Evolutionary conservation across 2,888 invertebrate species (phyloP).

Genomic region (Ischnus inquisitorius): DNA sequence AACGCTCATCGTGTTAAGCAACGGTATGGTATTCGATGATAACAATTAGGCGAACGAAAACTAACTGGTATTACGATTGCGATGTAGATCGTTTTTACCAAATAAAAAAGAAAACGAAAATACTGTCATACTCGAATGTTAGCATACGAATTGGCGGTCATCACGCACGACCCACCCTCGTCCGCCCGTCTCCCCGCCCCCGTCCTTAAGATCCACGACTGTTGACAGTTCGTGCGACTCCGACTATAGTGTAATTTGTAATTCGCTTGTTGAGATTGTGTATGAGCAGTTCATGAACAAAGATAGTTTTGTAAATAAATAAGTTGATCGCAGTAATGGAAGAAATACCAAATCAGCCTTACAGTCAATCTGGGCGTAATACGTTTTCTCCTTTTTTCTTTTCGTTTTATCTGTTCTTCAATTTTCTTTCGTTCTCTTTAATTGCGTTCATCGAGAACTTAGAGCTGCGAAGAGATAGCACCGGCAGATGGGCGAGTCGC

Average conservation of each 20-base stretch:
- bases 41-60: neutral
- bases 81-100: conserved; percentile 45
- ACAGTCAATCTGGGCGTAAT: conserved; percentile 72
- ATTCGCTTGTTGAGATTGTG: conserved; percentile 72
- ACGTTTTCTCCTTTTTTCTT: conserved; percentile 32
- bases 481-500: neutral
- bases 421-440: conserved; percentile 26
- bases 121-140: conserved; percentile 27
- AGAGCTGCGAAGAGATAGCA: neutral
- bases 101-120: conserved; percentile 33
- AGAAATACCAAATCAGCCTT: conserved; percentile 79
- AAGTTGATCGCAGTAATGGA: conserved; percentile 74
- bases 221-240: conserved; percentile 73
- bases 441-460: conserved; percentile 34
- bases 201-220: conserved; percentile 66
- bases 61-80: conserved; percentile 33
- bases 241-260: conserved; percentile 70
- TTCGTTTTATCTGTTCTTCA: conserved; percentile 37
- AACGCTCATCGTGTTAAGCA: conserved; percentile 26
- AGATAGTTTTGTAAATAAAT: conserved; percentile 79
- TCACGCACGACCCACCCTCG: conserved; percentile 43
- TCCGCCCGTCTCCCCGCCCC: conserved; percentile 68
- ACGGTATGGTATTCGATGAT: conserved; percentile 10
- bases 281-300: conserved; percentile 74
- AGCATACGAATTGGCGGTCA: conserved; percentile 52